A percentile compares a stretch with the other conserved stretches of the same genome.
These are phyloP conservation scores for Astyanax mexicanus DNA, from an alignment of 2,797 vertebrate genomes.

Conservation along the genomic window DNA sequence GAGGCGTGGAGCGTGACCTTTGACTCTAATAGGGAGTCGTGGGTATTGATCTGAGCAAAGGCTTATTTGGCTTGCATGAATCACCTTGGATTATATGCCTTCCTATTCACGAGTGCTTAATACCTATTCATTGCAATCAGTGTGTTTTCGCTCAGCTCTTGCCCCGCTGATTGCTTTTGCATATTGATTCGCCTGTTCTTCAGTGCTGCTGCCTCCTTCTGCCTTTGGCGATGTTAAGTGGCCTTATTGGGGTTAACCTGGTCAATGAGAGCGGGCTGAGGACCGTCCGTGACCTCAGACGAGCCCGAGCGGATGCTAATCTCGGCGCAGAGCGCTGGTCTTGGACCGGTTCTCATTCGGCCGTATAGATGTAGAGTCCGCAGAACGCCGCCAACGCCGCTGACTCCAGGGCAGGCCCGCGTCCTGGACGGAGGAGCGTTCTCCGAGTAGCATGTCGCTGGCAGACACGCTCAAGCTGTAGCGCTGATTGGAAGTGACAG, in stretches of 20 bases:
- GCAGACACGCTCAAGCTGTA: constrained; percentile 38
- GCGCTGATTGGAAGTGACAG: constrained; percentile 57
- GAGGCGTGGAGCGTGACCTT: constrained; percentile 54
- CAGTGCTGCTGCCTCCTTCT: constrained; percentile 14
- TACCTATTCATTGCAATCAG: constrained; percentile 59
- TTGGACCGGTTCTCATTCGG: constrained; percentile 16
- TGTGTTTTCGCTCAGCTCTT: constrained; percentile 55
- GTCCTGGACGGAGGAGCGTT: constrained; percentile 11
- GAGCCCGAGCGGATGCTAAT: background rate
- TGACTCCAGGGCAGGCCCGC: constrained; percentile 22
- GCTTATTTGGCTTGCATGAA: constrained; percentile 53
- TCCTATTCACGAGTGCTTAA: constrained; percentile 58
- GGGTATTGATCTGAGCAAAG: constrained; percentile 36
- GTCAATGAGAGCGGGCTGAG: constrained; percentile 3
- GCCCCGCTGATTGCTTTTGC: constrained; percentile 55
- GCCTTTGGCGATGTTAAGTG: constrained; percentile 42
- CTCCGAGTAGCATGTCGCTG: constrained; percentile 39
- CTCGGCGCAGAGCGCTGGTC: constrained; percentile 15
- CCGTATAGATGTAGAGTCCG: background rate
- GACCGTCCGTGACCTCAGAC: background rate
- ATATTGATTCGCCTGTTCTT: constrained; percentile 52
- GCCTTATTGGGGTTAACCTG: constrained; percentile 34
- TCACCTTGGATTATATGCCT: constrained; percentile 52
- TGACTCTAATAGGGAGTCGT: constrained; percentile 47
- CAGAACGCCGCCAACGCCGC: background rate